phyloP scores from a whole-genome alignment of 2,113 vertebrate species.

The Brienomyrus brachyistius region DNA sequence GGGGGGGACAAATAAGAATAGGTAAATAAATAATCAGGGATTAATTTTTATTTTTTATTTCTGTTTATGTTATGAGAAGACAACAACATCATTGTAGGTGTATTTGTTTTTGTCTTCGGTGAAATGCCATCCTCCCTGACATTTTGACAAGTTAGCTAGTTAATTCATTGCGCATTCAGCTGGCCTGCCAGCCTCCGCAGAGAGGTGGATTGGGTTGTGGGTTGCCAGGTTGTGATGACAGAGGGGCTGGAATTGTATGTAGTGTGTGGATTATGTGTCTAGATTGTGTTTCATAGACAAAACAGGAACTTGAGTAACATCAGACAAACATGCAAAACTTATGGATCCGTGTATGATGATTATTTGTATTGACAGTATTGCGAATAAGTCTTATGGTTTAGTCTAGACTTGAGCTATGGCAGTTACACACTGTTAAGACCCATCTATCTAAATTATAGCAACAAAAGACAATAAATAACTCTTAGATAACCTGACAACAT shows the following conservation, averaged over 20 bases:
- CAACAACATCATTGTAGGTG: not conserved
- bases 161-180: not conserved
- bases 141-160: not conserved
- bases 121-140: not conserved
- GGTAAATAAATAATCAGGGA: not conserved
- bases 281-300: not conserved
- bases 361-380: not conserved
- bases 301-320: not conserved
- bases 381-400: not conserved
- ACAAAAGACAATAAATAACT: not conserved
- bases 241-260: not conserved
- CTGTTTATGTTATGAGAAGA: not conserved
- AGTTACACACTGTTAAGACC: not conserved
- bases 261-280: not conserved
- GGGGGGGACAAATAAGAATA: not conserved
- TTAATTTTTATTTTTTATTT: not conserved
- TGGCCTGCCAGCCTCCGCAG: not conserved
- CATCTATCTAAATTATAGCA: not conserved
- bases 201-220: not conserved
- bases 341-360: not conserved
- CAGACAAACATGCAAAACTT: not conserved
- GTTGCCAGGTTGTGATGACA: not conserved
- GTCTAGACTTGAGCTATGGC: not conserved
- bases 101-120: not conserved
- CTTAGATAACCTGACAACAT: not conserved